Evolutionary conservation across 2,113 vertebrate species (phyloP), one percentile per base, ranked within the genome.

Genomic region (Myodes glareolus): DNA sequence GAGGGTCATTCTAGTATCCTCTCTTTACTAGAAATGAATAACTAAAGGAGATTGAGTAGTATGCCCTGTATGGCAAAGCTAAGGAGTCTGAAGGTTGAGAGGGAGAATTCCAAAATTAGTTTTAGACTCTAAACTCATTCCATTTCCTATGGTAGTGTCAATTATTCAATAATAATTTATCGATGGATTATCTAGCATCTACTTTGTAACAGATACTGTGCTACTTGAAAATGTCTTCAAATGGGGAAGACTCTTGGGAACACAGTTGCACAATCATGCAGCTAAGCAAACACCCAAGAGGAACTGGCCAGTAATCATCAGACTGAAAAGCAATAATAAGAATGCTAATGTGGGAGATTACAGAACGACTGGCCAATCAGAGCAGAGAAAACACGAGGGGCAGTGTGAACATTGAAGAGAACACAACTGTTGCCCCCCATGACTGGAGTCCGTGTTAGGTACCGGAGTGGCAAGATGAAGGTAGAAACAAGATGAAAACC

Each of bases 21-120:
- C 4, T 7, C 23, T 27, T 52, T 92, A 96, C 65, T 93, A 39
- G 25, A 94, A 93, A 87, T 73, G 31, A 87, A 87, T 42, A 96
- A 82, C 52, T 73, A 63, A 89, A 84, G 50, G 10, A 65, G 29
- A 29, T 86, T 78, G 67, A 84, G 11, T 68, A 76, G 91, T 50
- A 92, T 94, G 17, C 11, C 29, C 27, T 23, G 77, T 7, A 13
- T 73, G 16, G 7, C 7, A 87, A 88, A 90, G 14, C 16, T 81
- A 72, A 92, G 52, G 36, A 82, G 21, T 68, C 77, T 13, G n/a
- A 4, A 73, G 39, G 29, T 19, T 36, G 27, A 4, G 29, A n/a
- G 52, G 63, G 77, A 78, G 36, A 55, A 75, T 84, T 97, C 88
- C 19, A 90, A 80, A 92, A 85, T 80, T 92, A 90, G 68, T 73